Percentiles rank a stretch among this genome's conserved stretches.
phyloP scores from a whole-genome alignment of 2,113 vertebrate genomes.

The Eulacestoma nigropectus region DNA sequence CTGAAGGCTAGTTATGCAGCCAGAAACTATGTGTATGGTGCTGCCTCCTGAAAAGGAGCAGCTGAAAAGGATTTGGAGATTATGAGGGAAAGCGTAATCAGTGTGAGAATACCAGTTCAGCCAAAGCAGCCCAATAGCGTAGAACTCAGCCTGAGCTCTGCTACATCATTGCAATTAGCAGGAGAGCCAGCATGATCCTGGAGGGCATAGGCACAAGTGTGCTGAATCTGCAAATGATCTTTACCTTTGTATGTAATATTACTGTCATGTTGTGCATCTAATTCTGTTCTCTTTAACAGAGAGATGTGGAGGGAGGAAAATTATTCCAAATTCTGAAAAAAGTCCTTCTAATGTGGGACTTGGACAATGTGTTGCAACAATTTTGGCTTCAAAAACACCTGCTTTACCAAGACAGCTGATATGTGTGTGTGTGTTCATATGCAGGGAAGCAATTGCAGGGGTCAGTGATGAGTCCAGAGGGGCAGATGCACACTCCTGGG shows the following conservation, averaged over 20 bases:
- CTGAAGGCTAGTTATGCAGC: neutral
- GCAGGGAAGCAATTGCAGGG: neutral
- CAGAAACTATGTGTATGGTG: neutral
- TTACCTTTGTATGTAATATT: neutral
- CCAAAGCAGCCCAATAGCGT: neutral
- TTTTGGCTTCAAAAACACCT: neutral
- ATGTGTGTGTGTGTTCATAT: neutral
- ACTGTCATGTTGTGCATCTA: neutral
- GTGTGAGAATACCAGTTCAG: neutral
- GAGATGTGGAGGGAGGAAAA: neutral
- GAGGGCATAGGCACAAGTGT: neutral
- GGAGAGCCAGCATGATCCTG: neutral
- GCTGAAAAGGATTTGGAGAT: neutral
- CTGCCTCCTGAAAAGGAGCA: neutral
- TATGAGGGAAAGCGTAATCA: neutral
- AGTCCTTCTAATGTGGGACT: neutral
- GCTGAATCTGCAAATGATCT: neutral
- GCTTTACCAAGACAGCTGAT: neutral
- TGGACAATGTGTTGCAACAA: neutral
- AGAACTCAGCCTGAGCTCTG: neutral
- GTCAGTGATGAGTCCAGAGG: neutral
- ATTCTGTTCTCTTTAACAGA: neutral
- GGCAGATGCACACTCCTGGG: neutral
- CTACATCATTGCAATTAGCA: neutral
- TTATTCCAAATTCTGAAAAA: neutral